Evolutionary conservation across 2,888 invertebrate species (phyloP), one percentile per base, ranked within the genome.

Genomic region (Tetragonisca angustula): DNA sequence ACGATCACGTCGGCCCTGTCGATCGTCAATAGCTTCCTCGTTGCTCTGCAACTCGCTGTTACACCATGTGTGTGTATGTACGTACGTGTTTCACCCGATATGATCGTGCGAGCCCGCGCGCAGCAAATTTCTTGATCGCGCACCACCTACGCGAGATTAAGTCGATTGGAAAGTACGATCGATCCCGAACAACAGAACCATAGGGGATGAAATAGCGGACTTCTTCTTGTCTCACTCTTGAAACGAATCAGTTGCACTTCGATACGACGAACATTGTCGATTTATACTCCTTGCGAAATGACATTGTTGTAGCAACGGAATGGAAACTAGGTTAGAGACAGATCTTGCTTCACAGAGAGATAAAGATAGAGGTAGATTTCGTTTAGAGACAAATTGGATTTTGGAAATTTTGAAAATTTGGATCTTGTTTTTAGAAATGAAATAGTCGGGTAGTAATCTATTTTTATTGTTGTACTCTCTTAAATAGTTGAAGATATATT

Each of bases 1-100:
- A 77, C 87, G 88, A 87, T 90, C 90, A 86, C 87, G 88, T 90
- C 75, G 80, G 69, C 74, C 79, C 87, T 80, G 90, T 85, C 86
- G 84, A 90, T 88, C 87, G 86, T 83, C 83, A 80, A 83, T 83
- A 73, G 86, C 86, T 85, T 88, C 85, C 83, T 84, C 82, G 83
- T 87, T 83, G 79, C 76, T 69, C 82, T 56, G 71, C 70, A 68
- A 49, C 65, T 80, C 43, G 43, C 43, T 43, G 43, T 43, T 43
- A 43, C 43, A 43, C 9, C 36, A 54, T 36, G 36, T 36, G 36
- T 36, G 36, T 52, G 56, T 77, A 68, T 54, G 71, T 78, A n/a
- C n/a, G 71, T 65, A 4, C 4, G 4, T 32, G 59, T 76, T 59
- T 71, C 19, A 64, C 76, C 74, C 77, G 85, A 85, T 85, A 85